Percentiles rank a stretch among this genome's conserved stretches.
Evolutionary conservation across 2,888 invertebrate genomes (phyloP).

Genomic region (Octonoba sinensis): DNA sequence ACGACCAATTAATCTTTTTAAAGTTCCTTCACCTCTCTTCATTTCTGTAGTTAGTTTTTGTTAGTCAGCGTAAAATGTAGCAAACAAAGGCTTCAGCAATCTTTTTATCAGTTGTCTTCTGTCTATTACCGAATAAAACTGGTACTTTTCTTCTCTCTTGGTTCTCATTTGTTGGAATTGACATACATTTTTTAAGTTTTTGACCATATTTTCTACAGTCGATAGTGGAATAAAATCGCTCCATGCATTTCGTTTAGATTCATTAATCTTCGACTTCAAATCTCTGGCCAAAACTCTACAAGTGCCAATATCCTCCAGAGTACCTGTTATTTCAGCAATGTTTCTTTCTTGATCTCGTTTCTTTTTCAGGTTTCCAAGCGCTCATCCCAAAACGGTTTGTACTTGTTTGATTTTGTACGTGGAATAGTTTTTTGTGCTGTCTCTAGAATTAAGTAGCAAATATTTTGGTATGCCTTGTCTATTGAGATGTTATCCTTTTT

Average conservation of each 20-base stretch:
- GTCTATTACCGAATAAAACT: too few relatives aligned
- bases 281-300: neutral
- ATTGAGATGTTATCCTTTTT: constrained; percentile 2
- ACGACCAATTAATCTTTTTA: constrained; percentile 1
- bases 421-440: neutral
- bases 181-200: constrained; percentile 5
- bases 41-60: constrained; percentile 1
- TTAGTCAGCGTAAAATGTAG: constrained; percentile 9
- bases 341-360: constrained; percentile 5
- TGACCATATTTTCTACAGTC: neutral
- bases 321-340: constrained; percentile 6
- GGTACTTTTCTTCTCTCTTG: constrained; percentile 9
- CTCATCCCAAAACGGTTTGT: constrained; percentile 3
- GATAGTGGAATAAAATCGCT: constrained; percentile 16
- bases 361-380: neutral
- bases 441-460: neutral
- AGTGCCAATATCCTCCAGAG: neutral
- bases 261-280: neutral
- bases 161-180: constrained; percentile 7
- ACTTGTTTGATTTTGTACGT: neutral
- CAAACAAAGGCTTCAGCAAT: neutral
- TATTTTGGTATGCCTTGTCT: neutral
- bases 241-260: neutral
- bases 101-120: neutral
- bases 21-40: constrained; percentile 5